Evolutionary conservation across 2,113 vertebrate genomes (phyloP).

Genomic region (Gadus chalcogrammus): DNA sequence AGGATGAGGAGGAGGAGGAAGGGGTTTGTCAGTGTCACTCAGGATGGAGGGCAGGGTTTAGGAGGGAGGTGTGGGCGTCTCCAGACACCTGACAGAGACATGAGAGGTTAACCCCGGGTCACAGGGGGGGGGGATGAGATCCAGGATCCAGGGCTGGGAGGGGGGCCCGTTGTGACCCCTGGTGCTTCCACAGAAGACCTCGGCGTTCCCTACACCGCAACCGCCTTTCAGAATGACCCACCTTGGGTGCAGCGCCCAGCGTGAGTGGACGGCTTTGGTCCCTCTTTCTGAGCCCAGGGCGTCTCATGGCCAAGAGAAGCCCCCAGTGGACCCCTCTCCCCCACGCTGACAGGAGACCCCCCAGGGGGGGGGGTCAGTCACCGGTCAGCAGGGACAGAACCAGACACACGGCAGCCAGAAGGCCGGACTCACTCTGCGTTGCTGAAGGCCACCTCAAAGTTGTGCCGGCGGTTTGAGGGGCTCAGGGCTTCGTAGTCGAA

Average conservation of each 20-base stretch:
- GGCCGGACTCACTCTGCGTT: slow-evolving; percentile 87
- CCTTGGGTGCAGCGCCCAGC: too few relatives aligned
- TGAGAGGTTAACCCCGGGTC: slow-evolving; percentile 22
- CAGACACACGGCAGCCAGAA: too few relatives aligned
- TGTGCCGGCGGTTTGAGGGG: slow-evolving; percentile 90
- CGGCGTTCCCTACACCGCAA: too few relatives aligned
- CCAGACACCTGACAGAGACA: slow-evolving; percentile 43
- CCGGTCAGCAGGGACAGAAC: too few relatives aligned
- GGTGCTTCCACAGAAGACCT: too few relatives aligned
- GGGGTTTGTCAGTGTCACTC: background rate
- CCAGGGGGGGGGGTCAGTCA: too few relatives aligned
- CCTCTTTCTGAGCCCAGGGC: too few relatives aligned
- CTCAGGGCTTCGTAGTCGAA: slow-evolving; percentile 90
- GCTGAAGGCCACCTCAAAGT: slow-evolving; percentile 95
- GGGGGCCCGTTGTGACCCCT: background rate
- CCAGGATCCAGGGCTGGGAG: background rate
- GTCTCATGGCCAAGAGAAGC: too few relatives aligned
- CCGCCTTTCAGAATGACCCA: too few relatives aligned
- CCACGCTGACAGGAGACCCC: too few relatives aligned
- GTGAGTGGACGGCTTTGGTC: too few relatives aligned
- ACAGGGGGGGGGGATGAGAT: background rate
- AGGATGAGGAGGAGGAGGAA: background rate
- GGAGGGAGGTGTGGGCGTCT: slow-evolving; percentile 28
- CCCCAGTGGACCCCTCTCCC: too few relatives aligned
- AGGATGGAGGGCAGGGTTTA: slow-evolving; percentile 29